These are phyloP conservation scores for Pelobates cultripes DNA, from an alignment of 2,797 vertebrate genomes.

Conservation along the genomic window DNA sequence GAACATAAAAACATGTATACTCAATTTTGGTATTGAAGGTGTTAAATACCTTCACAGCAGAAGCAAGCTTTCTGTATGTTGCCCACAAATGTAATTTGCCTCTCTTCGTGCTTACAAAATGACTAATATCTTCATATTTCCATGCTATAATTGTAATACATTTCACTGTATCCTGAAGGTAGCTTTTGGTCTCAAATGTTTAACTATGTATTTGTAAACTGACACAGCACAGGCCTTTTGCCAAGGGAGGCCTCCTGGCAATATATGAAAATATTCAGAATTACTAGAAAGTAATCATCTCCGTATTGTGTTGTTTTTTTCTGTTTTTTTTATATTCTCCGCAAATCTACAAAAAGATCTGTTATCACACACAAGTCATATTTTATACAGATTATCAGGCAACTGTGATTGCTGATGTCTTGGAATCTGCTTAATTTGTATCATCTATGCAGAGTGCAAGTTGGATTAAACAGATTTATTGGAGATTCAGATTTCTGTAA, in stretches of 20 bases:
- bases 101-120: background rate
- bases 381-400: slow-evolving; percentile 30
- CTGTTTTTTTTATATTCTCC: background rate
- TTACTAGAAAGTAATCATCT: background rate
- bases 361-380: slow-evolving; percentile 1
- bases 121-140: background rate
- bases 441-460: slow-evolving; percentile 5
- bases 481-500: slow-evolving; percentile 16
- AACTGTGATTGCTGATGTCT: slow-evolving; percentile 43
- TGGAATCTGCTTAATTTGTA: slow-evolving; percentile 34
- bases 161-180: background rate
- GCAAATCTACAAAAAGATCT: background rate
- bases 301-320: background rate
- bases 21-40: no score
- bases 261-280: background rate
- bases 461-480: slow-evolving; percentile 29
- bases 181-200: background rate
- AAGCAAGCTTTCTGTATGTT: no score
- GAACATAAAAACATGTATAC: no score
- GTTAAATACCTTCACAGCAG: no score
- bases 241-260: background rate
- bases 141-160: background rate
- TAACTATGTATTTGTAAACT: background rate
- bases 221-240: background rate
- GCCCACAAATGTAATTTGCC: background rate